These are phyloP conservation scores for Cryptoprocta ferox DNA, from an alignment of 2,797 vertebrate genomes.

Conservation along the genomic window DNA sequence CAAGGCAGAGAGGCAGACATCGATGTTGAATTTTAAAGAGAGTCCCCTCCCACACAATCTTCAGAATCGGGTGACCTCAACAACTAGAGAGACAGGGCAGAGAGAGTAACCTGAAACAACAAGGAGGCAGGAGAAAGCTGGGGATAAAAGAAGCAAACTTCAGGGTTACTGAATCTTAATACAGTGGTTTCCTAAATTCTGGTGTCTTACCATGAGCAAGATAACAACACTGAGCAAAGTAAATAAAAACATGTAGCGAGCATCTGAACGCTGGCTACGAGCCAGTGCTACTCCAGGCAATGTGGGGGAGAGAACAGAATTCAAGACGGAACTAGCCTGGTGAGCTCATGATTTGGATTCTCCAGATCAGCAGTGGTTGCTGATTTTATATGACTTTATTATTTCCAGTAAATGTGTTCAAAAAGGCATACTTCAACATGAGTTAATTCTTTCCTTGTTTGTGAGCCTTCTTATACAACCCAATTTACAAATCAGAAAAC, in stretches of 20 bases:
- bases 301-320: not conserved
- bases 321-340: not conserved
- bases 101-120: not conserved
- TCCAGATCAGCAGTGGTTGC: not conserved
- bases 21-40: not conserved
- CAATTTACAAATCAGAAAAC: constrained; percentile 35
- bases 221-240: not conserved
- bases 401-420: constrained; percentile 32
- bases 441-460: not conserved
- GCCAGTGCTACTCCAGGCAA: not conserved
- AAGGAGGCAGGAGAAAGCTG: not conserved
- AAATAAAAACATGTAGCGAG: constrained; percentile 32
- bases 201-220: not conserved
- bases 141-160: not conserved
- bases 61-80: not conserved
- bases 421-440: not conserved
- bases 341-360: constrained; percentile 8
- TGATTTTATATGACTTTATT: constrained; percentile 49
- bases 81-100: not conserved
- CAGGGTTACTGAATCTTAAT: not conserved
- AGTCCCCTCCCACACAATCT: not conserved
- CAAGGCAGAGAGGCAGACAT: not conserved
- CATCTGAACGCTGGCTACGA: constrained; percentile 39
- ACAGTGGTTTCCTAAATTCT: constrained; percentile 41
- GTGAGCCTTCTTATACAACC: constrained; percentile 28